phyloP scores from a whole-genome alignment of 2,888 invertebrate genomes.

The Caenorhabditis sp. region DNA sequence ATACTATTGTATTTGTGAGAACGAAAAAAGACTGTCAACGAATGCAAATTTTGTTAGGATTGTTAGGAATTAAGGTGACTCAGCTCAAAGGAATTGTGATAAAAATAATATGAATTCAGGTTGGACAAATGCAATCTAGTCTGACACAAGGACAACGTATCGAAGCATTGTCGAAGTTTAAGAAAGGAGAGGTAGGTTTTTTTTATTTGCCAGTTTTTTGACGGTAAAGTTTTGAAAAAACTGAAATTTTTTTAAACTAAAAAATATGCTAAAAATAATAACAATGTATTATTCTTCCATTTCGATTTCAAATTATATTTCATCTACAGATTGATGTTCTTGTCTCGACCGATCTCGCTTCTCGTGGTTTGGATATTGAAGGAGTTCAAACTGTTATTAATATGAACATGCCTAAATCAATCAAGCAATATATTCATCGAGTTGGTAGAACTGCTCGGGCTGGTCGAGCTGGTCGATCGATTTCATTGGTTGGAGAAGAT shows the following conservation, averaged over 20 bases:
- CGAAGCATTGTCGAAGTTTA: constrained; percentile 67
- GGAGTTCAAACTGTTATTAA: constrained; percentile 94
- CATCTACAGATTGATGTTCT: constrained; percentile 77
- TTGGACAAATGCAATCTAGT: constrained; percentile 91
- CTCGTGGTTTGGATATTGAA: constrained; percentile 92
- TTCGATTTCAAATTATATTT: background rate
- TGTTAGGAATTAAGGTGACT: constrained; percentile 81
- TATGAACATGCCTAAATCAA: constrained; percentile 90
- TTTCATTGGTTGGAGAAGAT: constrained; percentile 90
- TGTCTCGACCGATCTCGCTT: constrained; percentile 92
- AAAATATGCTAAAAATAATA: no score
- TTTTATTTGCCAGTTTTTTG: no score
- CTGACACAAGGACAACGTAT: constrained; percentile 84
- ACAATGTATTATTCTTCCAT: background rate
- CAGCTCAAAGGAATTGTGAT: constrained; percentile 71
- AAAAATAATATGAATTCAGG: background rate
- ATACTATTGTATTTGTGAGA: constrained; percentile 85
- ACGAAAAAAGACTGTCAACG: constrained; percentile 95
- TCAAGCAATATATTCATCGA: constrained; percentile 94
- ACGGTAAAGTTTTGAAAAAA: no score
- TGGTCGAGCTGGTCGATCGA: constrained; percentile 84
- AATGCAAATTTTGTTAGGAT: constrained; percentile 87
- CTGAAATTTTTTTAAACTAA: no score
- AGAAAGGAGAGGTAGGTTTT: constrained; percentile 57
- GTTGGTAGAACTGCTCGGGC: constrained; percentile 96